Percentiles rank a stretch among this genome's conserved stretches.
Evolutionary conservation across 2,797 vertebrate species (phyloP).

Genomic region (Fringilla coelebs): DNA sequence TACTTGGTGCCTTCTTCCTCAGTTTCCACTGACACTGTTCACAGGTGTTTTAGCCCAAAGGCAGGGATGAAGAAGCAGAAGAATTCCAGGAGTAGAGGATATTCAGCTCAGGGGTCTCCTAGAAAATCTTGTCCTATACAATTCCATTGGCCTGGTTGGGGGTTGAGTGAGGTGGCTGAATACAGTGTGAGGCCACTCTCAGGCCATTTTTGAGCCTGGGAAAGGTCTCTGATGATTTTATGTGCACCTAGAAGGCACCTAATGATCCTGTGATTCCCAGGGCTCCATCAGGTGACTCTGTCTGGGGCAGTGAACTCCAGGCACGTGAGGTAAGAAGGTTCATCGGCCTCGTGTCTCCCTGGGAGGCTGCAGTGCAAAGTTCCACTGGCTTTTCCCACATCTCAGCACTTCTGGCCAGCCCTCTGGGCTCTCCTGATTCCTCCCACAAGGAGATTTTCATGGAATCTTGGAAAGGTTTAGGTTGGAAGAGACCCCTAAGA

Average conservation of each 20-base stretch:
- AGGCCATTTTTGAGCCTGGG: background rate
- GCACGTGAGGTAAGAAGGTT: background rate
- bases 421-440: background rate
- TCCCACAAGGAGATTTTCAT: background rate
- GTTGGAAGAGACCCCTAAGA: background rate
- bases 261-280: background rate
- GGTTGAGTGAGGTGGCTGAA: background rate
- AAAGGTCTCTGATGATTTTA: background rate
- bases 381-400: background rate
- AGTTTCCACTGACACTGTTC: background rate
- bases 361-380: background rate
- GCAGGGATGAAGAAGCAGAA: background rate
- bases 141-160: no score
- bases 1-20: background rate
- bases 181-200: background rate
- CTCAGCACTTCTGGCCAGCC: background rate
- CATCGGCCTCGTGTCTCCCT: accelerated
- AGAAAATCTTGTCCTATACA: background rate
- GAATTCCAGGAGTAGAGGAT: background rate
- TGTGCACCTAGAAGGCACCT: background rate
- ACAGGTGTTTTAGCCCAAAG: background rate
- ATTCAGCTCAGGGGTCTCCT: background rate
- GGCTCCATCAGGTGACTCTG: background rate
- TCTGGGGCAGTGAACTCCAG: background rate
- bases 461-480: background rate